Evolutionary conservation across 2,797 vertebrate species (phyloP).

Genomic region (Acrossocheilus wenchowensis): DNA sequence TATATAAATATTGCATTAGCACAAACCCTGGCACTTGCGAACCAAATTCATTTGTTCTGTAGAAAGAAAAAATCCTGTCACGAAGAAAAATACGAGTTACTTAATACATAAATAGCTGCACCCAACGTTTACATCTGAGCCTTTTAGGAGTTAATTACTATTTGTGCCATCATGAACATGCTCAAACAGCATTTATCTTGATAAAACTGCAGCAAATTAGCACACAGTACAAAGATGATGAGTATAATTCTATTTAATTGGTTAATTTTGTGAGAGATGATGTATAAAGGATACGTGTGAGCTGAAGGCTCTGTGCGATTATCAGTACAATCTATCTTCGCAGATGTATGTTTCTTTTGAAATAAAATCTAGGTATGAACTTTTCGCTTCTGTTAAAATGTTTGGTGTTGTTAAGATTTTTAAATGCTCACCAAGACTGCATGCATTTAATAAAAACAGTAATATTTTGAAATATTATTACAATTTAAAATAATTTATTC

Average conservation of each 20-base stretch:
- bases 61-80: conserved; percentile 56
- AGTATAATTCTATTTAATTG: conserved; percentile 40
- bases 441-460: not conserved
- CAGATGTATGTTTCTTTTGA: not conserved
- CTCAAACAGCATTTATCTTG: conserved; percentile 37
- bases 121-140: conserved; percentile 15
- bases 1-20: conserved; percentile 34
- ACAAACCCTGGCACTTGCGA: not conserved
- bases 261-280: conserved; percentile 36
- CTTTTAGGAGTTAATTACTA: conserved; percentile 41
- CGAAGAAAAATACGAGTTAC: conserved; percentile 3
- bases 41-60: conserved; percentile 53
- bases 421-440: not conserved
- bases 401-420: not conserved
- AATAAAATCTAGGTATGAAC: not conserved
- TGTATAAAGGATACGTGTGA: not conserved
- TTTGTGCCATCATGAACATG: not conserved
- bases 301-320: conserved; percentile 19
- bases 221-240: conserved; percentile 14
- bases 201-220: conserved; percentile 32
- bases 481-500: not conserved
- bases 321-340: not conserved
- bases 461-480: conserved; percentile 1
- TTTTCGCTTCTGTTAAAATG: not conserved
- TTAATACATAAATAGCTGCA: conserved; percentile 33